phyloP scores from a whole-genome alignment of 2,113 vertebrate genomes.

The Balaeniceps rex region DNA sequence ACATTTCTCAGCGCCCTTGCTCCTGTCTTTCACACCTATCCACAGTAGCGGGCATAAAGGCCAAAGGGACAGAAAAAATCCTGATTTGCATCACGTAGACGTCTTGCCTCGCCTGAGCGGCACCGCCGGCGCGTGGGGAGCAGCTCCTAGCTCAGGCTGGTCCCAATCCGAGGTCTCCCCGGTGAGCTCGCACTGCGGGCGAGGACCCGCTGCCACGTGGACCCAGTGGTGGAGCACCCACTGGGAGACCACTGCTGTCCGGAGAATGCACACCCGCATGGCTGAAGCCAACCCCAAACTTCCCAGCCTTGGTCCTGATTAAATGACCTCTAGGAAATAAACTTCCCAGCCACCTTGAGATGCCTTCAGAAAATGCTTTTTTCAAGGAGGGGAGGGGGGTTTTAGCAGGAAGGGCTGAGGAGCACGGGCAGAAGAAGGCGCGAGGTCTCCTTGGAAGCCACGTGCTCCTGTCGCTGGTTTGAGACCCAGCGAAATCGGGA shows the following conservation, averaged over 20 bases:
- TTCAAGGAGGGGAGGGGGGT: not conserved
- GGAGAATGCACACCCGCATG: not conserved
- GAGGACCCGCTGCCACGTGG: not conserved
- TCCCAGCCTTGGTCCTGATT: not conserved
- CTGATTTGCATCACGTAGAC: accelerated
- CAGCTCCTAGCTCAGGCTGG: not conserved
- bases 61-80: no score
- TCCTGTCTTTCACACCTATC: not conserved
- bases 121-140: accelerated
- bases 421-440: not conserved
- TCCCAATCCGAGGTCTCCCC: accelerated
- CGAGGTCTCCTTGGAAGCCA: not conserved
- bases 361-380: not conserved
- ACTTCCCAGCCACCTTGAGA: not conserved
- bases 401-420: not conserved
- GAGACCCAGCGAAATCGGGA: accelerated
- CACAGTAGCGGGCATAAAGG: accelerated
- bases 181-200: accelerated
- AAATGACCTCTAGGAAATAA: not conserved
- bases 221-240: not conserved
- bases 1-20: not conserved
- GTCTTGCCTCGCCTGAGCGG: not conserved
- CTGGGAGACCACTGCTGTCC: not conserved
- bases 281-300: not conserved
- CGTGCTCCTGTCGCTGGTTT: not conserved